Evolutionary conservation across 2,797 vertebrate genomes (phyloP), one percentile per base, ranked within the genome.

Genomic region (Ataeniobius toweri): DNA sequence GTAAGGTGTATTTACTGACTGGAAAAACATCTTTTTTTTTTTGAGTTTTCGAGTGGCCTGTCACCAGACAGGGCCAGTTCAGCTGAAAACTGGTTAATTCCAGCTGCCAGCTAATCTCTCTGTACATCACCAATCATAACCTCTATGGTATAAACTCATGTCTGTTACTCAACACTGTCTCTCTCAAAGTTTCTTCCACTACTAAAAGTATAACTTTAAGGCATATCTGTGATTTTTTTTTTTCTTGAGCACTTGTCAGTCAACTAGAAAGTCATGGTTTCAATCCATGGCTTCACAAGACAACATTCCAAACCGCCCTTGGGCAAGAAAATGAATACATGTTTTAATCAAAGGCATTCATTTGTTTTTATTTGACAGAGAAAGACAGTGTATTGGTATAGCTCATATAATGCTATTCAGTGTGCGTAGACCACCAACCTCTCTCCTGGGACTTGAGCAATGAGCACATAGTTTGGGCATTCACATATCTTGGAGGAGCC

Each of bases 401-500:
- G 80, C 78, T 86, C 28, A 31, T 71, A 70, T 88, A 85, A 90
- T 82, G 80, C 71, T 59, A 85, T 87, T 93, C 94, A 90, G 88
- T 83, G 79, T 85, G 88, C 89, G 81, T 91, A 85, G 95, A 95
- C 94, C 94, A 93, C 81, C 91, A 90, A 92, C 78, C 92, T 93
- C 58, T 89, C 95, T 93, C 88, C 73, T 76, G 94, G 95, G 96
- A 96, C 83, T 78, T 12, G 36, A 36, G 36, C 36, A 36, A 96
- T 90, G 83, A 92, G 85, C 75, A 92, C 94, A 88, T 88, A 87
- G 95, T 97, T 96, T 94, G 93, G 89, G 79, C 79, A 1, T 73
- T 89, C 94, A 95, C 93, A 93, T 89, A 92, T 96, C 94, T 95
- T 95, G 93, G 96, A 82, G 77, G 83, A 96, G 96, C 95, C 95